Base-by-base conservation (phyloP, 2,888 invertebrate species). In the Ormyrus rosae region DNA sequence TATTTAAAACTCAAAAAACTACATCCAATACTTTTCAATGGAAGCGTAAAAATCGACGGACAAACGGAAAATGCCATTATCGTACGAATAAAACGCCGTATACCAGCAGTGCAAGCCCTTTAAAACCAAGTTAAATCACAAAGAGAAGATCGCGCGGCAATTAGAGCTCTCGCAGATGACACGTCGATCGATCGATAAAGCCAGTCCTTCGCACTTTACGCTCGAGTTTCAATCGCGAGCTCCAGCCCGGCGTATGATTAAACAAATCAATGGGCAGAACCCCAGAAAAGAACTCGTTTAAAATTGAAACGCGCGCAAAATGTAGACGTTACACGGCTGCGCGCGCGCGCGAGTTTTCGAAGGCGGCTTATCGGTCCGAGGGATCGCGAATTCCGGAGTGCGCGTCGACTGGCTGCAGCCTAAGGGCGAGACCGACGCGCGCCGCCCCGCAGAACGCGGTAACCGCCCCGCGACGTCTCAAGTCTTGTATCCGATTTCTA, bases 401-500 rank as follows among this genome's bases (percentile, higher is more conserved):
- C n/a, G 6, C 56, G 56, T 56, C 56, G 45, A 34, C 65, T 19
- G 50, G 50, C 50, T 19, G 19, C 19, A 19, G n/a, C 65, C 13
- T 50, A 11, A n/a, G 50, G 50, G 13, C 13, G 65, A 48, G 65
- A 48, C 65, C 50, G 6, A 11, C 11, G 51, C 50, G n/a, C 8
- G 19, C 19, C 50, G 51, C 45, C 11, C n/a, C 19, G 45, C 8
- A 19, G 19, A 19, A 58, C 1, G 48, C 56, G 63, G 76, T 76
- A 63, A 76, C 69, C 69, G 74, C 74, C 69, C 69, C 69, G 56
- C 13, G 13, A 63, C 61, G 55, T 56, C 63, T 63, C 56, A 58
- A 55, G 60, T 11, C 65, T 45, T 45, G 64, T 68, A 72, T 78
- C 72, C 60, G 61, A 72, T 78, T 72, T 68, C 61, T 72, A 72